Evolutionary conservation across 2,113 vertebrate genomes (phyloP), one percentile per base, ranked within the genome.

Genomic region (Nannospalax galili): DNA sequence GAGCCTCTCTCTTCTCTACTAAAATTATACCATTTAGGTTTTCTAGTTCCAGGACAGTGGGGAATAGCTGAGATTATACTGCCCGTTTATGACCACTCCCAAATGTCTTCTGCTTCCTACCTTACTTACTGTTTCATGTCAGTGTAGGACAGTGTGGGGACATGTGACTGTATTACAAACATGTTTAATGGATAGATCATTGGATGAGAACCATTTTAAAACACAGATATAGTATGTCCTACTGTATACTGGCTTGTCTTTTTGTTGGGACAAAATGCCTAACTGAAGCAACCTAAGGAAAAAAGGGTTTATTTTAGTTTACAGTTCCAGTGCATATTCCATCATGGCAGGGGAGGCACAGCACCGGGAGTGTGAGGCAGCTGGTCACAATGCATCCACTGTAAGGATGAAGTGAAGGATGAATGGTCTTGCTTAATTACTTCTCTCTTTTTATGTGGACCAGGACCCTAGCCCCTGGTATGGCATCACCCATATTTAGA

Each of bases 191-290:
- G 28, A 67, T 20, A 73, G 60, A 62, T 73, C 40, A 85, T 1
- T 64, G 62, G 88, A 75, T 82, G 69, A 88, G 15, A 94, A 20
- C 82, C 30, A 90, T 17, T 94, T 87, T 72, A 64, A 62, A 9
- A 91, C 75, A n/a, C 7, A 92, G 28, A 88, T 48, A 19, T 16
- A 64, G 58, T 10, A 73, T 22, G 65, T 67, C 40, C 67, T 35
- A 67, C 11, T 84, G 5, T 42, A 10, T 35, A 11, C 48, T 52
- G 48, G 6, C 48, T 84, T 67, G 16, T 24, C 30, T 65, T 45
- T 8, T 35, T 22, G 19, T 37, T 48, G 62, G 32, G 19, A 48
- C 62, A 67, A 84, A 79, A 67, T 4, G 45, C 17, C 40, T 48
- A 10, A 67, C 35, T n/a, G 67, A 45, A 24, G 40, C 22, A 42